Percentiles rank a stretch among this genome's conserved stretches.
Conservation (phyloP, 64 coral and sea anemone species). For the Pocillopora damicornis region DNA sequence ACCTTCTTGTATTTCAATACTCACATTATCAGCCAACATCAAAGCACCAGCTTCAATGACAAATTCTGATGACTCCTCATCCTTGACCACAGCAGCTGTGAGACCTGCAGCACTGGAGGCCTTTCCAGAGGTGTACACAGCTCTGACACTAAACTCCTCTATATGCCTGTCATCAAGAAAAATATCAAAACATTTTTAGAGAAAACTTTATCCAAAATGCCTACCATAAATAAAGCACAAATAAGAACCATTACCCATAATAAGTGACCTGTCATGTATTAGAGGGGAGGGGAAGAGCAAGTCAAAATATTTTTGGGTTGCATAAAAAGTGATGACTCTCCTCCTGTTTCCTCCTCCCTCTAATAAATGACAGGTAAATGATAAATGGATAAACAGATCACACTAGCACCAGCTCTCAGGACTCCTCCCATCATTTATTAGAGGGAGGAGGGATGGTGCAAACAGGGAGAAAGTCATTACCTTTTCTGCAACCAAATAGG, state of each 20-base stretch:
- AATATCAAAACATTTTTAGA: not conserved
- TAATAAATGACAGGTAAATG: too few species aligned
- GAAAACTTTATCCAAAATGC: not conserved
- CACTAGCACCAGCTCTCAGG: too few species aligned
- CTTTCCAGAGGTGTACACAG: conserved; percentile 96
- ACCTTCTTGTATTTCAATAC: not conserved
- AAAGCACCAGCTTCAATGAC: conserved; percentile 99
- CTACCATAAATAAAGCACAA: too few species aligned
- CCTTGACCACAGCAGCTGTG: conserved; percentile 96
- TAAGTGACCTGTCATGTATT: too few species aligned
- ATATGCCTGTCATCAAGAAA: conserved; percentile 65
- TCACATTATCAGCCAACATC: conserved; percentile 99
- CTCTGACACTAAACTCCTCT: conserved; percentile 95
- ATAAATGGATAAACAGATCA: too few species aligned
- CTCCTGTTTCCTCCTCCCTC: too few species aligned
- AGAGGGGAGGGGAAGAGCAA: too few species aligned
- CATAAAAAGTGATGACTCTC: too few species aligned
- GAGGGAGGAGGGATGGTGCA: not conserved
- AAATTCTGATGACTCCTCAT: conserved; percentile 96
- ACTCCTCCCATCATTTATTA: too few species aligned
- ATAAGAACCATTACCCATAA: not conserved
- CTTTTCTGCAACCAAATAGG: too few species aligned
- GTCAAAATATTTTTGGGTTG: too few species aligned
- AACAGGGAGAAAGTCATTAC: not conserved
- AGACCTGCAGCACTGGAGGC: conserved; percentile 96